A percentile compares a stretch with the other conserved stretches of the same genome.
Conservation (phyloP, 2,797 vertebrate species). For the Fundulus diaphanus region DNA sequence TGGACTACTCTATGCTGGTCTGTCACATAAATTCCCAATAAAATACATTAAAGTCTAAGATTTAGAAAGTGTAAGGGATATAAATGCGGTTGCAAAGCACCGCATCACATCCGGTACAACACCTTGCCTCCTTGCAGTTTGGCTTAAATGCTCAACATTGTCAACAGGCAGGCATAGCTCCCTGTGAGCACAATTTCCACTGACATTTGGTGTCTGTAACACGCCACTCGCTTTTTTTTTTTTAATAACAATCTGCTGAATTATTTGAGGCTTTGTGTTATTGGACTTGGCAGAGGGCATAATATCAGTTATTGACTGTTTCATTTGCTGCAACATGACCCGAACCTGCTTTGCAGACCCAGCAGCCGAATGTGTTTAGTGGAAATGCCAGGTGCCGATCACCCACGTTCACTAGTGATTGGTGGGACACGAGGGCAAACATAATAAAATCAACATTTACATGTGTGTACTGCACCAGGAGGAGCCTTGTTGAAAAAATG, state of each 20-base stretch:
- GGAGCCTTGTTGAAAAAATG: background rate
- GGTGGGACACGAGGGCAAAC: background rate
- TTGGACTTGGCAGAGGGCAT: slow-evolving; percentile 41
- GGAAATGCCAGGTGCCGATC: slow-evolving; percentile 68
- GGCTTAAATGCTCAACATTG: slow-evolving; percentile 31
- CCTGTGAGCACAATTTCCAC: slow-evolving; percentile 44
- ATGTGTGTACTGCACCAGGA: slow-evolving; percentile 1
- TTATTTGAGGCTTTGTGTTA: slow-evolving; percentile 52
- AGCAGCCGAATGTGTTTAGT: slow-evolving; percentile 42
- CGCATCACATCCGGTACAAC: slow-evolving; percentile 38
- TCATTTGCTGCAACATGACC: slow-evolving; percentile 55
- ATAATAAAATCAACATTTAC: slow-evolving; percentile 33
- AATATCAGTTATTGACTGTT: slow-evolving; percentile 59
- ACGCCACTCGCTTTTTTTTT: slow-evolving; percentile 32
- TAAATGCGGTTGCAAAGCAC: too few relatives aligned
- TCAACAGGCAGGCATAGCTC: slow-evolving; percentile 37
- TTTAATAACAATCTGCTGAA: slow-evolving; percentile 57
- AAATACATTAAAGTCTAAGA: too few relatives aligned
- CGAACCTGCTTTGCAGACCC: slow-evolving; percentile 39
- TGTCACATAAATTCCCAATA: too few relatives aligned
- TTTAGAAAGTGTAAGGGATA: too few relatives aligned
- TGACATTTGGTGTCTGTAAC: slow-evolving; percentile 59
- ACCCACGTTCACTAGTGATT: background rate
- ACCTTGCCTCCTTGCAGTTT: slow-evolving; percentile 14
- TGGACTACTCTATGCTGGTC: too few relatives aligned